Evolutionary conservation across 2,113 vertebrate genomes (phyloP).

Genomic region (Oncorhynchus nerka): DNA sequence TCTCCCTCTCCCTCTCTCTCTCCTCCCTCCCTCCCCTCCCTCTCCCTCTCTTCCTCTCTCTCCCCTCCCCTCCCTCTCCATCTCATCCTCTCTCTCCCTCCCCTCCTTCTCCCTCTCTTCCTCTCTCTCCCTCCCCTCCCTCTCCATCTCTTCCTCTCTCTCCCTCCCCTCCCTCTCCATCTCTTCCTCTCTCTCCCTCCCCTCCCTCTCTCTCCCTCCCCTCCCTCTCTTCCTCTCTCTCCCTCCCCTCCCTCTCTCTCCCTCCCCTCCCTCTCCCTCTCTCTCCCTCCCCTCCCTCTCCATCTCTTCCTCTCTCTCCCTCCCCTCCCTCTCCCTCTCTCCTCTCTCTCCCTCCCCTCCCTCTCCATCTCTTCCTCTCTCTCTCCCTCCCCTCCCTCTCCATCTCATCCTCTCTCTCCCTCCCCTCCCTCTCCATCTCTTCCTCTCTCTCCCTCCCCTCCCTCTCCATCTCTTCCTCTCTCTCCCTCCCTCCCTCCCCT

Average conservation of each 20-base stretch:
- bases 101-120: no score
- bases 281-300: accelerated
- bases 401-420: accelerated
- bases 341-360: accelerated
- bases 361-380: accelerated
- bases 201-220: no score
- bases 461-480: accelerated
- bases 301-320: accelerated
- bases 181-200: accelerated
- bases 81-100: accelerated
- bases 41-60: accelerated
- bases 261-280: accelerated
- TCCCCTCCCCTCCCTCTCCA: accelerated
- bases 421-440: accelerated
- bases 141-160: accelerated
- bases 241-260: accelerated
- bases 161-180: accelerated
- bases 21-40: accelerated
- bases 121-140: accelerated
- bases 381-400: accelerated
- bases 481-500: accelerated
- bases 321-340: neutral
- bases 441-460: accelerated
- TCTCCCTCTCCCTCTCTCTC: accelerated
- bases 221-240: neutral